Conservation (phyloP, 1,140 invertebrate genomes). For the Drosophila busckii region DNA sequence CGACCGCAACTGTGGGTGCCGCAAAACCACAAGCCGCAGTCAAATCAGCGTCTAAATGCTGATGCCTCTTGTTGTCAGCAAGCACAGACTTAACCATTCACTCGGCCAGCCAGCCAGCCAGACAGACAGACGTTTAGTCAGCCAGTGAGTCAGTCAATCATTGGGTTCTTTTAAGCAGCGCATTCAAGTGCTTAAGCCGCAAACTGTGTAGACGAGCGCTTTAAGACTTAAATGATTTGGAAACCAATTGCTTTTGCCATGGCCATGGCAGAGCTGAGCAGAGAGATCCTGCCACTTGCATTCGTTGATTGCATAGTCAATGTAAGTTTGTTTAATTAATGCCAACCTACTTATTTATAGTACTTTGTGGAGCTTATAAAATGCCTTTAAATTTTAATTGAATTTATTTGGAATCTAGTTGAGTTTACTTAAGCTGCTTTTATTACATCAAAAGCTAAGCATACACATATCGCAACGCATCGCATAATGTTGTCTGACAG, state of each 20-base stretch:
- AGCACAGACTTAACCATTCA: background rate
- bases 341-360: too few relatives aligned
- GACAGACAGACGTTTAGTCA: constrained; percentile 11
- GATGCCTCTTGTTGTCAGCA: constrained; percentile 1
- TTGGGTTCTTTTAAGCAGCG: background rate
- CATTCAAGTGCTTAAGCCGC: constrained; percentile 39
- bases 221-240: constrained; percentile 46
- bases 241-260: constrained; percentile 28
- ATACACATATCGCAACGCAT: background rate
- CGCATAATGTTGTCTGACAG: too few relatives aligned
- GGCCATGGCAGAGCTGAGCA: constrained; percentile 5
- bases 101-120: constrained; percentile 6
- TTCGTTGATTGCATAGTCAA: too few relatives aligned
- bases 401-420: background rate
- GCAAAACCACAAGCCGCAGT: constrained; percentile 41
- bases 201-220: constrained; percentile 24
- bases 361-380: too few relatives aligned
- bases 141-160: constrained; percentile 10
- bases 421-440: background rate
- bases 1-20: constrained; percentile 48
- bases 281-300: constrained; percentile 10
- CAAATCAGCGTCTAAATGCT: constrained; percentile 56
- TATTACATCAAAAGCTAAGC: background rate
- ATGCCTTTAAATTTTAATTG: background rate
- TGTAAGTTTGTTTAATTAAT: too few relatives aligned